A percentile compares a stretch with the other conserved stretches of the same genome.
Evolutionary conservation across 2,888 invertebrate genomes (phyloP).

Genomic region (Terebella lapidaria): DNA sequence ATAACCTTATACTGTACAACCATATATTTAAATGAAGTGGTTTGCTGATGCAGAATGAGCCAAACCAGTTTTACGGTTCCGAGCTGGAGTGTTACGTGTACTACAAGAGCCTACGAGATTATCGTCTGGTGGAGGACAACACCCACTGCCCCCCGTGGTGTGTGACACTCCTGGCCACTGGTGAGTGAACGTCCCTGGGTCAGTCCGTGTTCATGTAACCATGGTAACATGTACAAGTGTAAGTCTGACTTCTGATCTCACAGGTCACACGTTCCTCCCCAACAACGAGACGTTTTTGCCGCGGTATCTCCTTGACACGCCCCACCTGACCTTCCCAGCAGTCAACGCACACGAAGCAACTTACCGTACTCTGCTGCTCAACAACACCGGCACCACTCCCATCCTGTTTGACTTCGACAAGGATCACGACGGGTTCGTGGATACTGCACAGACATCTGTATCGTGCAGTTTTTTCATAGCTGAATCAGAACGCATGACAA

Average conservation of each 20-base stretch:
- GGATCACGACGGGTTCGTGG: conserved; percentile 31
- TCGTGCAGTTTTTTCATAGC: too few species aligned
- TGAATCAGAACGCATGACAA: too few species aligned
- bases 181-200: too few species aligned
- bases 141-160: conserved; percentile 51
- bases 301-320: conserved; percentile 33
- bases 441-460: too few species aligned
- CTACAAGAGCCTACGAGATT: conserved; percentile 51
- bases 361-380: conserved; percentile 41
- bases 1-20: too few species aligned
- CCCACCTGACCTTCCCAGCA: conserved; percentile 43
- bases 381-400: conserved; percentile 45
- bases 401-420: conserved; percentile 43
- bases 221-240: too few species aligned
- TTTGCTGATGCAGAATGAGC: conserved; percentile 32
- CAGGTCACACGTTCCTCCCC: conserved; percentile 49
- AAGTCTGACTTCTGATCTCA: too few species aligned
- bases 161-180: conserved; percentile 41
- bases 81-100: conserved; percentile 50
- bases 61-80: conserved; percentile 47
- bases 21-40: too few species aligned
- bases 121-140: conserved; percentile 45
- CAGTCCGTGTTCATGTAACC: not conserved
- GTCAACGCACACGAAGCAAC: conserved; percentile 43
- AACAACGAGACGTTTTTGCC: conserved; percentile 50